Conservation (phyloP, 92 coral and sea anemone genomes). For the Plumapathes pennacea region DNA sequence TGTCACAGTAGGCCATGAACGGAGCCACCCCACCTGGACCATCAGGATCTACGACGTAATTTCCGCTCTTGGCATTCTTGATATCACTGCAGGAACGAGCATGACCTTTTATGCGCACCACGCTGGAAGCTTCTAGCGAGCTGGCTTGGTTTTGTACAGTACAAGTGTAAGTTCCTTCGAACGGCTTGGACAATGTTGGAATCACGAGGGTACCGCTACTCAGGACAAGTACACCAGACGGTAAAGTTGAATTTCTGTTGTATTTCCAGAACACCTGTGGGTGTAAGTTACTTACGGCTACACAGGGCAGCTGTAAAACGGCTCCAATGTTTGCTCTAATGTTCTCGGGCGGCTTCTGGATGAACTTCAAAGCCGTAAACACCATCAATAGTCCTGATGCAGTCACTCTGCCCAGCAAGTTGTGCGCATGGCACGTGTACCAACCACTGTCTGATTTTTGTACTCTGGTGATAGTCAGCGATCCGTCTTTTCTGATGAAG, state of each 20-base stretch:
- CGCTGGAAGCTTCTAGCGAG: slow-evolving; percentile 13
- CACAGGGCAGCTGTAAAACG: slow-evolving; percentile 1
- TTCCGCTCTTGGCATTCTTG: slow-evolving; percentile 1
- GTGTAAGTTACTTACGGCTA: slow-evolving; percentile 13
- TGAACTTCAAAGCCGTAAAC: slow-evolving; percentile 6
- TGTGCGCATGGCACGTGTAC: slow-evolving; percentile 7
- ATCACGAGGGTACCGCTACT: slow-evolving; percentile 20
- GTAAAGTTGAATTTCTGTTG: neutral
- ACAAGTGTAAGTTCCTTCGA: slow-evolving; percentile 18
- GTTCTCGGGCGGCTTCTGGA: neutral
- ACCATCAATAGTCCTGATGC: slow-evolving; percentile 1
- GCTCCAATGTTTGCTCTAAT: neutral
- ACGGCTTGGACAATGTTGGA: neutral
- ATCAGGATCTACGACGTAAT: slow-evolving; percentile 50
- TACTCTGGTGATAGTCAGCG: slow-evolving; percentile 22
- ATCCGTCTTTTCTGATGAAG: slow-evolving; percentile 25
- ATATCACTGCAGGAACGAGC: slow-evolving; percentile 29
- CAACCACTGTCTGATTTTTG: slow-evolving; percentile 19
- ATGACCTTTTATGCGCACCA: neutral
- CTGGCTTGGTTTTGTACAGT: slow-evolving; percentile 15
- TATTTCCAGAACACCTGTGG: slow-evolving; percentile 12
- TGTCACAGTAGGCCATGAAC: slow-evolving; percentile 24
- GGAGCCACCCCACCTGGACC: slow-evolving; percentile 31
- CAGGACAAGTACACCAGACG: neutral
- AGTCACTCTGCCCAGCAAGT: slow-evolving; percentile 4